These are phyloP conservation scores for Drosophila saltans DNA, from an alignment of 1,140 invertebrate genomes.

Conservation along the genomic window DNA sequence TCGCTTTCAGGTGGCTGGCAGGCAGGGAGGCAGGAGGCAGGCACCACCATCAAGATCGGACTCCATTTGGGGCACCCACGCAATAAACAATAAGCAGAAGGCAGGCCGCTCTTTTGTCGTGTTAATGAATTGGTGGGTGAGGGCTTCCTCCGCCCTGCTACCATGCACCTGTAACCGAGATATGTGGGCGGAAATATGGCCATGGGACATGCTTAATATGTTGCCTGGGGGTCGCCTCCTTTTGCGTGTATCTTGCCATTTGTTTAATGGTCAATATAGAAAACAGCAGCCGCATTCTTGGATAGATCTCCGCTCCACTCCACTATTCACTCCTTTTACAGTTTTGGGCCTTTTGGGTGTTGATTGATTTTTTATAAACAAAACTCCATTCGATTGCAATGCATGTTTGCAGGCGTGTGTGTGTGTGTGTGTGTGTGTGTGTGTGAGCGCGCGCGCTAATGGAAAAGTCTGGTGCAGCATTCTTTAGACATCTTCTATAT, in stretches of 20 bases:
- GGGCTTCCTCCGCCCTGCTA: constrained; percentile 3
- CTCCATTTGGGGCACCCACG: constrained; percentile 28
- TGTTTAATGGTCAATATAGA: background rate
- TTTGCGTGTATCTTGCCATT: constrained; percentile 18
- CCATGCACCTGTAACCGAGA: constrained; percentile 11
- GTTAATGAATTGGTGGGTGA: constrained; percentile 15
- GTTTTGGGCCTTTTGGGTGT: constrained; percentile 76
- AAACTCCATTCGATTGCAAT: constrained; percentile 36
- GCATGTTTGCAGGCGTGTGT: constrained; percentile 4
- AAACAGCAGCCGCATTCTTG: constrained; percentile 58
- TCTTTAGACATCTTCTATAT: constrained; percentile 57
- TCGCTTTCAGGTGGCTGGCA: constrained; percentile 39
- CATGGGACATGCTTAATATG: constrained; percentile 2
- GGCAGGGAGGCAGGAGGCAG: constrained; percentile 33
- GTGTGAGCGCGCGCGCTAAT: constrained; percentile 43
- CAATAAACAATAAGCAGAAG: constrained; percentile 18
- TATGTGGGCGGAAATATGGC: constrained; percentile 4
- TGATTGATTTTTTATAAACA: constrained; percentile 80
- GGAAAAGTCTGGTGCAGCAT: constrained; percentile 77
- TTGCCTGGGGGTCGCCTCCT: constrained; percentile 4
- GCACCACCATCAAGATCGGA: background rate
- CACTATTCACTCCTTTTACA: constrained; percentile 27
- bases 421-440: background rate
- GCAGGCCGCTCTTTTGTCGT: constrained; percentile 19
- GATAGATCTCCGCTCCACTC: constrained; percentile 22